phyloP scores from a whole-genome alignment of 2,888 invertebrate species.

The Pachydiplax longipennis region DNA sequence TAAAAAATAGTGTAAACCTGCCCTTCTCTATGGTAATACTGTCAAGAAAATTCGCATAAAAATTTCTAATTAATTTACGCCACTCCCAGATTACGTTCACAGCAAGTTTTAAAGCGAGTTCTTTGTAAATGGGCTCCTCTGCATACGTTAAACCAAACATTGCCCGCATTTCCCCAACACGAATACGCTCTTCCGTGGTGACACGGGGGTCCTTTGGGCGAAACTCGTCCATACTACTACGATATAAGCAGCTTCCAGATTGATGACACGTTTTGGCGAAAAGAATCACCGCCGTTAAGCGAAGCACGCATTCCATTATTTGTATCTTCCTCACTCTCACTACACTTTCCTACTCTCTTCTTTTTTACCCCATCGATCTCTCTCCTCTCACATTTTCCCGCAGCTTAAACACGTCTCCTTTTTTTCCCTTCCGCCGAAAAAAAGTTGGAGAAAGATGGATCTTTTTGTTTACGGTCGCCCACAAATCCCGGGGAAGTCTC shows the following conservation, averaged over 20 bases:
- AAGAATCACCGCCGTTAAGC: background rate
- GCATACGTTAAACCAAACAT: no score
- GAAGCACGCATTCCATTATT: background rate
- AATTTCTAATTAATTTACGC: no score
- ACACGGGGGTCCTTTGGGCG: no score
- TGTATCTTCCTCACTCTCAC: background rate
- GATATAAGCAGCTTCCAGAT: background rate
- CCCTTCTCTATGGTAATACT: no score
- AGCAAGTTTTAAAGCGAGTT: no score
- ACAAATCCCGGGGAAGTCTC: background rate
- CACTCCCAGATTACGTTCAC: no score
- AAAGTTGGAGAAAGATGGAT: conserved; percentile 19
- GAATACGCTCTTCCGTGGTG: no score
- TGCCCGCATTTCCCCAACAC: no score
- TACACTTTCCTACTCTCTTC: background rate
- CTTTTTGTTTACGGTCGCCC: conserved; percentile 35
- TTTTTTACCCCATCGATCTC: background rate
- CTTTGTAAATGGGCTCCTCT: no score
- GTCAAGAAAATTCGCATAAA: no score
- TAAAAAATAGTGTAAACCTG: no score
- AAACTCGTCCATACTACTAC: background rate
- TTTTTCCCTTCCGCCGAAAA: background rate
- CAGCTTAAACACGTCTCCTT: no score
- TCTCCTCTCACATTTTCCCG: background rate
- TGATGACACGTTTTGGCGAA: background rate